These are phyloP conservation scores for Clytia hemisphaerica DNA, from an alignment of 30 jellyfish, hydroid and myxozoan species.

Conservation along the genomic window DNA sequence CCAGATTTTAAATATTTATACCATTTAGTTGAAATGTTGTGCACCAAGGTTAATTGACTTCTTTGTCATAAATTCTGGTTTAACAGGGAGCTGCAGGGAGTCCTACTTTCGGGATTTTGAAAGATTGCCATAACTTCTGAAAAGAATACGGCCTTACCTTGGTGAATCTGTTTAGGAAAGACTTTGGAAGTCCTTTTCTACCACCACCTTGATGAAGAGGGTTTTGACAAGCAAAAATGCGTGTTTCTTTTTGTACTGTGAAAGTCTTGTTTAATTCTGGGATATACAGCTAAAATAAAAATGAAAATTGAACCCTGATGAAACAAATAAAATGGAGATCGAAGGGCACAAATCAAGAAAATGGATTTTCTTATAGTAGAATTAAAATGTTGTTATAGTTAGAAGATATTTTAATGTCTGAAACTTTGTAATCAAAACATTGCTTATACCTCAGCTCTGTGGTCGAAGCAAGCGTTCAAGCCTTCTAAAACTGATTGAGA, in stretches of 20 bases:
- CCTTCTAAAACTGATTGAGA: constrained; percentile 99
- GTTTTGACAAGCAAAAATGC: constrained; percentile 93
- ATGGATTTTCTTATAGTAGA: background rate
- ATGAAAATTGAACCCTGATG: too few species aligned
- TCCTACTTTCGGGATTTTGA: background rate
- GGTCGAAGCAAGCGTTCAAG: constrained; percentile 96
- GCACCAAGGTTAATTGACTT: too few species aligned
- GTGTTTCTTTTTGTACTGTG: constrained; percentile 60
- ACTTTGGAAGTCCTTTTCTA: constrained; percentile 88
- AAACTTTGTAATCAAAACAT: background rate
- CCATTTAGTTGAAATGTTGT: too few species aligned
- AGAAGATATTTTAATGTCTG: background rate
- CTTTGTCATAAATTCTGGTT: background rate
- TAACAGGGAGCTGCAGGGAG: background rate
- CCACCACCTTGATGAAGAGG: constrained; percentile 98
- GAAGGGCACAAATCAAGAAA: background rate
- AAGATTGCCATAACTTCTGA: background rate
- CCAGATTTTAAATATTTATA: too few species aligned
- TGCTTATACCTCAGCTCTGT: constrained; percentile 76
- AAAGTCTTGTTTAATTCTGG: constrained; percentile 89
- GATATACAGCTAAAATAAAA: constrained; percentile 51
- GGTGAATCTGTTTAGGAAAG: constrained; percentile 88
- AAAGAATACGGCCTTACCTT: constrained; percentile 53
- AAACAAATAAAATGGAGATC: too few species aligned
- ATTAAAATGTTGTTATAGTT: background rate